Evolutionary conservation across 2,888 invertebrate genomes (phyloP).

Genomic region (Napeogenes sylphis): DNA sequence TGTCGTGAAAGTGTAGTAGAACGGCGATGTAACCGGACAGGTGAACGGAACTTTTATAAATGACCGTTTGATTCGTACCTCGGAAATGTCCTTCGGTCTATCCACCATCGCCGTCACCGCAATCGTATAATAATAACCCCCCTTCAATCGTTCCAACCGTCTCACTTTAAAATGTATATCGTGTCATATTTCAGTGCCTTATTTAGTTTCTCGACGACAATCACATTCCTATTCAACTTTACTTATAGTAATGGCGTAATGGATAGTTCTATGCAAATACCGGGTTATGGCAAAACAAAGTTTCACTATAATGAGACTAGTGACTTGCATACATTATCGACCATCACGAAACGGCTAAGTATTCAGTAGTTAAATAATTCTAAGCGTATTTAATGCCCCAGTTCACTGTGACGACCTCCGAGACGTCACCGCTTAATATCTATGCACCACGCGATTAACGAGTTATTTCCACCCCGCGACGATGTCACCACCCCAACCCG

Average conservation of each 20-base stretch:
- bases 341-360: constrained; percentile 48
- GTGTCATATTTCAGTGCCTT: constrained; percentile 34
- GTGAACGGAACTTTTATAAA: constrained; percentile 58
- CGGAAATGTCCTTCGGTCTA: constrained; percentile 29
- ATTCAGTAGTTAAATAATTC: constrained; percentile 52
- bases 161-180: constrained; percentile 24
- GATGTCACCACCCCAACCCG: constrained; percentile 45
- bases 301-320: constrained; percentile 49
- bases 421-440: constrained; percentile 61
- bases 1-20: constrained; percentile 38
- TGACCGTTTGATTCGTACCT: constrained; percentile 47
- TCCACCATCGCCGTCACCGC: constrained; percentile 14
- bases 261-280: constrained; percentile 58
- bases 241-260: constrained; percentile 43
- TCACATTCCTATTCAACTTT: constrained; percentile 54
- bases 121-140: constrained; percentile 16
- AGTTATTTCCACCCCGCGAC: constrained; percentile 43
- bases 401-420: constrained; percentile 49
- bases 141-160: constrained; percentile 18
- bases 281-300: constrained; percentile 42
- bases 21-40: constrained; percentile 47
- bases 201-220: constrained; percentile 36
- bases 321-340: constrained; percentile 55
- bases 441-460: constrained; percentile 59
- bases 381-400: constrained; percentile 54